These are phyloP conservation scores for Paracentrotus lividus DNA, from an alignment of 53 echinoderm and acorn worm species.

Conservation along the genomic window DNA sequence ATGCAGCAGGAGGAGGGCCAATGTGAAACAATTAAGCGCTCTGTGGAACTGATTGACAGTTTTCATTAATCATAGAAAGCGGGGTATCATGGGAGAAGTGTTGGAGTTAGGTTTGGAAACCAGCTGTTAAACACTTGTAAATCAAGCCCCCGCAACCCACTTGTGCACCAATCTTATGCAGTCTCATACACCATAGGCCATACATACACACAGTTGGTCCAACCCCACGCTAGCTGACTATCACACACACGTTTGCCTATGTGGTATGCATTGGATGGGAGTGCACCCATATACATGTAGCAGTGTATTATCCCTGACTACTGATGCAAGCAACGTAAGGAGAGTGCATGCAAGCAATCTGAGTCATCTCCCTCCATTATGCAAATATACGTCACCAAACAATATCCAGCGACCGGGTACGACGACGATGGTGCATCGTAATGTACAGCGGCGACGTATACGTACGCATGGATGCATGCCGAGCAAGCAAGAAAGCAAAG, in stretches of 20 bases:
- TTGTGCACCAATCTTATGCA: constrained; percentile 19
- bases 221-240: not conserved
- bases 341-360: constrained; percentile 55
- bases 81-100: not conserved
- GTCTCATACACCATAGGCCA: not conserved
- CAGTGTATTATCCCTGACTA: constrained; percentile 46
- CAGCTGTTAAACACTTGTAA: constrained; percentile 64
- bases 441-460: constrained; percentile 38
- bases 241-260: constrained; percentile 38
- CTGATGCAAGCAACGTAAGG: constrained; percentile 52
- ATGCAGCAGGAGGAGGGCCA: not conserved
- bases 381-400: constrained; percentile 63
- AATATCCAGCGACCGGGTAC: constrained; percentile 60
- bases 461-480: constrained; percentile 45
- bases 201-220: constrained; percentile 40
- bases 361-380: constrained; percentile 56
- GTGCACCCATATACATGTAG: constrained; percentile 7
- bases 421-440: constrained; percentile 54
- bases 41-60: constrained; percentile 28
- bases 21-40: constrained; percentile 39
- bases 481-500: constrained; percentile 56
- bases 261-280: not conserved
- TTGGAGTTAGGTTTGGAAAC: not conserved
- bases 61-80: constrained; percentile 45
- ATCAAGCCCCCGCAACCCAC: constrained; percentile 57